Evolutionary conservation across 2,888 invertebrate genomes (phyloP).

Genomic region (Cerceris ruficornis): DNA sequence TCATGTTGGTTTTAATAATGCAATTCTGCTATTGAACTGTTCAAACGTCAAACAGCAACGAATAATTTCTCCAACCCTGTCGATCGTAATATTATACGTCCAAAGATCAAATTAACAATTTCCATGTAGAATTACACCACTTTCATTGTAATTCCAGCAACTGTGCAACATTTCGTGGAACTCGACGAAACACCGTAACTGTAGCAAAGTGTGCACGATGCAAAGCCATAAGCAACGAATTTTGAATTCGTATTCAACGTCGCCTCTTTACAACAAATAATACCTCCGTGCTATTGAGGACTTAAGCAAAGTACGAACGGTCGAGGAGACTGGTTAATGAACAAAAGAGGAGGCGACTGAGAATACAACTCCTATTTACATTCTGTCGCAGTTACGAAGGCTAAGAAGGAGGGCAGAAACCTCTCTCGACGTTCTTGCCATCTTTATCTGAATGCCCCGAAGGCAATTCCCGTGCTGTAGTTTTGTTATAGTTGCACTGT

Average conservation of each 20-base stretch:
- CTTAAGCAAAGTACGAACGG: constrained; percentile 35
- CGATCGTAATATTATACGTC: no score
- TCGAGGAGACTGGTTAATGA: constrained; percentile 42
- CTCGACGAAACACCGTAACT: no score
- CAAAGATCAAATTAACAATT: no score
- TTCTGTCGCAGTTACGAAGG: constrained; percentile 38
- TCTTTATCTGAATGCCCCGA: constrained; percentile 39
- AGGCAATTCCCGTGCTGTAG: constrained; percentile 12
- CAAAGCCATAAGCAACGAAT: constrained; percentile 2
- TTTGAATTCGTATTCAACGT: constrained; percentile 31
- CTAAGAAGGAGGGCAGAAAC: constrained; percentile 31
- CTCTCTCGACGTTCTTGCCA: constrained; percentile 11
- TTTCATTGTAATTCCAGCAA: no score
- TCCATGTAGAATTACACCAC: no score
- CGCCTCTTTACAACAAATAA: constrained; percentile 1
- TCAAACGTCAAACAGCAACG: no score
- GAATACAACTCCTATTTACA: constrained; percentile 38
- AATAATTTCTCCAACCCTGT: no score
- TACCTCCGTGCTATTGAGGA: constrained; percentile 45
- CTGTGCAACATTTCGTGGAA: no score
- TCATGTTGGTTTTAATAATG: no score
- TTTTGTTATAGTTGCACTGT: constrained; percentile 1
- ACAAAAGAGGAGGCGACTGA: constrained; percentile 35
- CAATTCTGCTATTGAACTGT: no score
- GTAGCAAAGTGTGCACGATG: no score